These are phyloP conservation scores for Motacilla tschutschensis DNA, from an alignment of 2,113 vertebrate species.

Conservation along the genomic window DNA sequence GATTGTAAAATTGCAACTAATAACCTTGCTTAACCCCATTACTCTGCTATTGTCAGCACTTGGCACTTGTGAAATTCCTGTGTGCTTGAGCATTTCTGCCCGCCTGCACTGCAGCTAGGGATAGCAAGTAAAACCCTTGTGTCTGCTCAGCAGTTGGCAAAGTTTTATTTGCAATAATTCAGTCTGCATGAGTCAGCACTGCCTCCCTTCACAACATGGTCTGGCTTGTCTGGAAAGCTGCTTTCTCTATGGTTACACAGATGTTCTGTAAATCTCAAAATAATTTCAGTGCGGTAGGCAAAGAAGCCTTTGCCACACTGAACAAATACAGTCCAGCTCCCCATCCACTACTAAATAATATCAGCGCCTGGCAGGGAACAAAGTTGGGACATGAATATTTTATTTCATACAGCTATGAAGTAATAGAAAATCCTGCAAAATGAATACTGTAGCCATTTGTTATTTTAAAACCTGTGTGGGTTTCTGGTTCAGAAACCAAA, in stretches of 20 bases:
- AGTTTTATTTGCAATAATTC: slow-evolving; percentile 22
- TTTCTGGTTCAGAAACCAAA: slow-evolving; percentile 9
- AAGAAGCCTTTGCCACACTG: not conserved
- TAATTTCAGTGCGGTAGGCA: not conserved
- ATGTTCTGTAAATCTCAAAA: slow-evolving; percentile 22
- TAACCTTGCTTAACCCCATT: not conserved
- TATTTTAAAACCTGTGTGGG: not conserved
- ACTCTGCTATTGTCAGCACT: not conserved
- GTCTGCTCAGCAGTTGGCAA: slow-evolving; percentile 40
- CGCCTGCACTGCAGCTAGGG: not conserved
- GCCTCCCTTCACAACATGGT: not conserved
- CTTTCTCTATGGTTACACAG: slow-evolving; percentile 8
- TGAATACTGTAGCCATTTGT: not conserved
- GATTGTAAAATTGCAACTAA: slow-evolving; percentile 16
- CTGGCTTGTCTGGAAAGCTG: slow-evolving; percentile 16
- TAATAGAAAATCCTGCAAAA: slow-evolving; percentile 15
- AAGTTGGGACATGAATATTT: not conserved
- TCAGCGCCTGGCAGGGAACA: not conserved
- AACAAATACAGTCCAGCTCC: not conserved
- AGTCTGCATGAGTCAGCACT: slow-evolving; percentile 21
- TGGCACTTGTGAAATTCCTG: not conserved
- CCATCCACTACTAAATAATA: not conserved
- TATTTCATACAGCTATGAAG: slow-evolving; percentile 2
- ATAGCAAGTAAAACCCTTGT: not conserved
- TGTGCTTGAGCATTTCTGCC: not conserved